phyloP scores from a whole-genome alignment of 2,797 vertebrate genomes.

The Cephalopachus bancanus region DNA sequence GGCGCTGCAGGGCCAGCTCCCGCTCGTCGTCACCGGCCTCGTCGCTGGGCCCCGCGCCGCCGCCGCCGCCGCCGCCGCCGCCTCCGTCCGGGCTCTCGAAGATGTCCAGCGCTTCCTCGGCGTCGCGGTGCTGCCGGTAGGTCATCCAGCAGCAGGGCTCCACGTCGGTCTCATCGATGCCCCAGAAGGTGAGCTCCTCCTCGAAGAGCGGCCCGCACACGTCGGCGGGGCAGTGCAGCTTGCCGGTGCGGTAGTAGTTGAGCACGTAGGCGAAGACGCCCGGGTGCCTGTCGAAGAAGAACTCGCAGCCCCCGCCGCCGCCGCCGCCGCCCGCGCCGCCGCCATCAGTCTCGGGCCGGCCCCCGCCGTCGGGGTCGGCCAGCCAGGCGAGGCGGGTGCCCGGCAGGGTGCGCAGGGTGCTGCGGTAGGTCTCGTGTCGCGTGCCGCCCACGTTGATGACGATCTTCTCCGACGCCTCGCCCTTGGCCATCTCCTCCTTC shows the following conservation, averaged over 20 bases:
- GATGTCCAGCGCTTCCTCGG: conserved; percentile 97
- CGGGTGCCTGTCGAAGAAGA: conserved; percentile 98
- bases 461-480: conserved; percentile 98
- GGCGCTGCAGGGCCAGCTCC: conserved; percentile 89
- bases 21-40: conserved; percentile 84
- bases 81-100: conserved; percentile 93
- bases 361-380: conserved; percentile 93
- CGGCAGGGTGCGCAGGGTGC: conserved; percentile 96
- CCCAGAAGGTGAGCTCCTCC: conserved; percentile 98
- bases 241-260: conserved; percentile 98
- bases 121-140: conserved; percentile 97
- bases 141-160: conserved; percentile 99
- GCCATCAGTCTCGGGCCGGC: conserved; percentile 90
- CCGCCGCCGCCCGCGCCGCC: conserved; percentile 86
- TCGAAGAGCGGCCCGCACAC: conserved; percentile 98
- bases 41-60: conserved; percentile 84
- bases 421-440: conserved; percentile 98
- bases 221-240: conserved; percentile 97
- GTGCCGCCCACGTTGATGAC: conserved; percentile 98
- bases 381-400: conserved; percentile 98
- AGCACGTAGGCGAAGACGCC: conserved; percentile 97
- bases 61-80: conserved; percentile 90
- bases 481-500: conserved; percentile 98
- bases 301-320: conserved; percentile 90
- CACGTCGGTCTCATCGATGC: conserved; percentile 98